A percentile compares a stretch with the other conserved stretches of the same genome.
phyloP scores from a whole-genome alignment of 2,888 invertebrate genomes.

The Leptinotarsa peninsularis region DNA sequence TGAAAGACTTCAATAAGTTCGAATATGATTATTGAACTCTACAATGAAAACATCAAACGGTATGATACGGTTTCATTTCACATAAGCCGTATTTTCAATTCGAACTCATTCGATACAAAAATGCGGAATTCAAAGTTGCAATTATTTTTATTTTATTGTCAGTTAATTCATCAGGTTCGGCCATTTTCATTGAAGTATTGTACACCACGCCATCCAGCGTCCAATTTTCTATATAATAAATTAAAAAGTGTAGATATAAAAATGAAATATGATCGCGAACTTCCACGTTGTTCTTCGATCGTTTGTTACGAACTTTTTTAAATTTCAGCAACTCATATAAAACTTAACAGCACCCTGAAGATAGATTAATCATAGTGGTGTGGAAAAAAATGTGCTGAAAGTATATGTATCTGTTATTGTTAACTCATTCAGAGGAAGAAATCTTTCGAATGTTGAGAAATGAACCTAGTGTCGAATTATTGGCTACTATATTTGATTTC shows the following conservation, averaged over 20 bases:
- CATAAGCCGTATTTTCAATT: background rate
- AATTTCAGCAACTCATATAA: slow-evolving; percentile 41
- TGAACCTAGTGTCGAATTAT: too few relatives aligned
- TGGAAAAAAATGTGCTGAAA: slow-evolving; percentile 1
- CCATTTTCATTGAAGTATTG: slow-evolving; percentile 40
- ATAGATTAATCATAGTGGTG: background rate
- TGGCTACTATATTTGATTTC: too few relatives aligned
- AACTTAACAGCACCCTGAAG: slow-evolving; percentile 22
- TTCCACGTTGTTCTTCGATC: slow-evolving; percentile 43
- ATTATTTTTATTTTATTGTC: slow-evolving; percentile 42
- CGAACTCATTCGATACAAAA: background rate
- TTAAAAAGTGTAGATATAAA: slow-evolving; percentile 47
- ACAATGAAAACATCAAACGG: too few relatives aligned
- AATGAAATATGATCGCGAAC: slow-evolving; percentile 45
- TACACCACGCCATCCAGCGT: slow-evolving; percentile 33
- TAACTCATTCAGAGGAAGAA: too few relatives aligned
- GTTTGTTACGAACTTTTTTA: slow-evolving; percentile 47
- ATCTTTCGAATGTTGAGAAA: too few relatives aligned
- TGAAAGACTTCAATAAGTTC: too few relatives aligned
- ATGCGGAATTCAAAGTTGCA: slow-evolving; percentile 21
- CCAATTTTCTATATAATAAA: slow-evolving; percentile 45
- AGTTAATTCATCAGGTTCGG: slow-evolving; percentile 38
- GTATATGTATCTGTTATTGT: background rate
- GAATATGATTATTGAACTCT: too few relatives aligned
- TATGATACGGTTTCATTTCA: too few relatives aligned